Evolutionary conservation across 2,888 invertebrate genomes (phyloP), one percentile per base, ranked within the genome.

Genomic region (Barypeithes pellucidus): DNA sequence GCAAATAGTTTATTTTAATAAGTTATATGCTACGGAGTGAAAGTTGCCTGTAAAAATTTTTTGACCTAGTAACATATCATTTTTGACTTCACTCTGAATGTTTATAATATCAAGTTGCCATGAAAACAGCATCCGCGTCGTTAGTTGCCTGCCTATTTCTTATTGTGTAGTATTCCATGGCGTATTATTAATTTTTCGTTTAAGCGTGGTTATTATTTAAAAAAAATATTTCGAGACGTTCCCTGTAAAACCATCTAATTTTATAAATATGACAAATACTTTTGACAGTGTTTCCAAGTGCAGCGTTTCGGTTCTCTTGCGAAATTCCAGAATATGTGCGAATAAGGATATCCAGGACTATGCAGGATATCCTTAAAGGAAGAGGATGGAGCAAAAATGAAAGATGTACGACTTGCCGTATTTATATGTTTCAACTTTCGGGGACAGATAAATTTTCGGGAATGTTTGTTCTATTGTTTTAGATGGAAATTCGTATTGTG

Each of bases 401-500:
- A 33, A 33, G 33, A 57, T 33, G 29, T 33, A 33, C 33, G 29
- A 57, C 54, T 57, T 33, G 33, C 33, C 14, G 4, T 57, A 57
- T 57, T 57, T 57, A 57, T 57, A 33, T 33, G 33, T 24, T 57
- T 57, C 33, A 57, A 57, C 33, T 57, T 57, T 57, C 11, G 54
- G 33, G 54, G 11, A 11, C 18, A 33, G 24, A 33, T 57, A 57
- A 57, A 57, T 57, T 57, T 29, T 14, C 24, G 54, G n/a, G 33
- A 57, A 57, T 57, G 54, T 57, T 57, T 33, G 33, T 57, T 57
- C 54, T 33, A 57, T 16, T 57, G 54, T 57, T 57, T 36, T 57
- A 12, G 4, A 14, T 5, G 16, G 33, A 2, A 16, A 33, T 29
- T 33, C 33, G 29, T 54, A 54, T 9, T 54, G 54, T 14, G 14